Conservation (phyloP, 2,888 invertebrate genomes). For the Trilocha varians region DNA sequence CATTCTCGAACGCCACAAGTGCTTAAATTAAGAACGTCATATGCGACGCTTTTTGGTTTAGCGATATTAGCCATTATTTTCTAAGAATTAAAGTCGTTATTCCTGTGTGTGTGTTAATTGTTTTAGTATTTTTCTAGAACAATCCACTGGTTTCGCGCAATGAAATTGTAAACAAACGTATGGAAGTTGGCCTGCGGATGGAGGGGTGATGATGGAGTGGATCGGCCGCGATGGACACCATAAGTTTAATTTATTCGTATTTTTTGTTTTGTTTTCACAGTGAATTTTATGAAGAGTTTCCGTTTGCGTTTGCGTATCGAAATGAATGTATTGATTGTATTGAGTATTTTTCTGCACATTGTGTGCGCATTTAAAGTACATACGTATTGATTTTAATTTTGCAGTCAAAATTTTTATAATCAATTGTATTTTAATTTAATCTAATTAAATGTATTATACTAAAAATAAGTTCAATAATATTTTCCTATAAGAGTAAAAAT, state of each 20-base stretch:
- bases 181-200: conserved; percentile 19
- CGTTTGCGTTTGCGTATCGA: too few species aligned
- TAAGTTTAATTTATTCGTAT: neutral
- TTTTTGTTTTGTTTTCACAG: too few species aligned
- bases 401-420: too few species aligned
- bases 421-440: too few species aligned
- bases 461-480: too few species aligned
- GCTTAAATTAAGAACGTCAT: neutral
- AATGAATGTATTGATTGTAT: too few species aligned
- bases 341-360: too few species aligned
- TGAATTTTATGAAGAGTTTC: too few species aligned
- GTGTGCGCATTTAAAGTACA: too few species aligned
- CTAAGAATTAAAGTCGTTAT: neutral
- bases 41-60: neutral
- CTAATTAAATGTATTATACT: too few species aligned
- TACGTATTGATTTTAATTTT: too few species aligned
- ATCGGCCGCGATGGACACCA: conserved; percentile 6
- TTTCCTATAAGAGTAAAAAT: too few species aligned
- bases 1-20: neutral
- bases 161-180: conserved; percentile 46
- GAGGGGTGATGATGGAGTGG: conserved; percentile 11
- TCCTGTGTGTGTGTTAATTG: neutral
- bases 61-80: neutral
- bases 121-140: conserved; percentile 26
- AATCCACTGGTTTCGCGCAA: conserved; percentile 31